Base-by-base conservation (phyloP, 2,113 vertebrate genomes). In the Noctilio leporinus region DNA sequence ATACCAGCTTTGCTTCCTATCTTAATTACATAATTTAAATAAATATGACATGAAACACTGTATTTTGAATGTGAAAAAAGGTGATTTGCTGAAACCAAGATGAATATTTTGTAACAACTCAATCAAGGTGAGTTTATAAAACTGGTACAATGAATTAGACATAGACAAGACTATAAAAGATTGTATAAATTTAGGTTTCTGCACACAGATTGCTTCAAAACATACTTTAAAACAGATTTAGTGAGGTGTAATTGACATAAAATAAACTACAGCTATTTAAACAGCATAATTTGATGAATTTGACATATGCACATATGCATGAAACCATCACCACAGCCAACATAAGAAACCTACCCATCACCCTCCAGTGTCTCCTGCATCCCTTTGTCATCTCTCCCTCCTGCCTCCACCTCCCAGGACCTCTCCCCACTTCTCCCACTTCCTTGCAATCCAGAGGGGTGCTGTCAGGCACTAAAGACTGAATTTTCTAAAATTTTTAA, bases 311-410 rank as follows among this genome's bases (percentile, higher is more conserved):
- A 43, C 16, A 38, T 30, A 69, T 0, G 14, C 26, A 69, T 8
- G 72, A 86, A 86, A 15, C 7, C 38, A n/a, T 57, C 20, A 20
- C 9, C 45, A 72, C 17, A 17, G 16, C 43, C 20, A 35, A 16
- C 35, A 40, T 1, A n/a, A 26, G 14, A 26, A 72, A 28, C 19
- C 53, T 33, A 4, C 28, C 22, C 14, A 47, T 85, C 33, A 38
- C 4, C 33, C 20, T 10, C 10, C 0, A 3, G n/a, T 14, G 11
- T 9, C 7, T 45, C 28, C 57, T 26, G 1, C 1, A 3, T 4
- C 86, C 30, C 47, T 53, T 16, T 20, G 45, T 11, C 16, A 62
- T 22, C 33, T 72, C 28, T n/a, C 24, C 10, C 3, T 5, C 33
- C 51, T 4, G 2, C 65, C 9, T 72, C 51, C 22, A 2, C 4